Conservation (phyloP, 2,113 vertebrate species). For the Setophaga petechia region DNA sequence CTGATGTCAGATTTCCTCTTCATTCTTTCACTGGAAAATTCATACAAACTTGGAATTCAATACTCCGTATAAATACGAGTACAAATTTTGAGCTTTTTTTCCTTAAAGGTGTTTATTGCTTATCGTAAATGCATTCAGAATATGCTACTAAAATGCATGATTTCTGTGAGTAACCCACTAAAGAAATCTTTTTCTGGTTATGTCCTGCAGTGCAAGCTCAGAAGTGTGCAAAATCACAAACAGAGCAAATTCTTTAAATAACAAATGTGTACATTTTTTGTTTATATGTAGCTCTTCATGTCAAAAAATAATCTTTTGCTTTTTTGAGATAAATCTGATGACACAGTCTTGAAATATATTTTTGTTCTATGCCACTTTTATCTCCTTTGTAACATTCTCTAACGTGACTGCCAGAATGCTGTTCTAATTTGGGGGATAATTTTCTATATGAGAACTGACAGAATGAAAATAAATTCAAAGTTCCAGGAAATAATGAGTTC, state of each 20-base stretch:
- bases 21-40: not conserved
- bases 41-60: not conserved
- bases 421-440: slow-evolving; percentile 49
- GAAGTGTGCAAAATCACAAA: slow-evolving; percentile 14
- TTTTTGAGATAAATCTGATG: slow-evolving; percentile 10
- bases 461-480: slow-evolving; percentile 63
- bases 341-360: slow-evolving; percentile 21
- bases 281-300: not conserved
- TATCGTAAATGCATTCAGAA: not conserved
- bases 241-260: slow-evolving; percentile 18
- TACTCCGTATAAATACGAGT: not conserved
- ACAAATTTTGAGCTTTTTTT: not conserved
- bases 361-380: slow-evolving; percentile 33
- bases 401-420: slow-evolving; percentile 42
- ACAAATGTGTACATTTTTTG: not conserved
- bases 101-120: not conserved
- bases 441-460: slow-evolving; percentile 57
- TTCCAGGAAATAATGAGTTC: slow-evolving; percentile 59
- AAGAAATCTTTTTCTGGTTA: not conserved
- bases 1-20: not conserved
- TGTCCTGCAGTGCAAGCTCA: not conserved
- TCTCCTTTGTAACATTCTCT: slow-evolving; percentile 35
- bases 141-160: not conserved
- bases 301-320: slow-evolving; percentile 1
- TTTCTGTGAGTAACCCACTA: not conserved